These are phyloP conservation scores for Cygnus atratus DNA, from an alignment of 2,113 vertebrate genomes.

Conservation along the genomic window DNA sequence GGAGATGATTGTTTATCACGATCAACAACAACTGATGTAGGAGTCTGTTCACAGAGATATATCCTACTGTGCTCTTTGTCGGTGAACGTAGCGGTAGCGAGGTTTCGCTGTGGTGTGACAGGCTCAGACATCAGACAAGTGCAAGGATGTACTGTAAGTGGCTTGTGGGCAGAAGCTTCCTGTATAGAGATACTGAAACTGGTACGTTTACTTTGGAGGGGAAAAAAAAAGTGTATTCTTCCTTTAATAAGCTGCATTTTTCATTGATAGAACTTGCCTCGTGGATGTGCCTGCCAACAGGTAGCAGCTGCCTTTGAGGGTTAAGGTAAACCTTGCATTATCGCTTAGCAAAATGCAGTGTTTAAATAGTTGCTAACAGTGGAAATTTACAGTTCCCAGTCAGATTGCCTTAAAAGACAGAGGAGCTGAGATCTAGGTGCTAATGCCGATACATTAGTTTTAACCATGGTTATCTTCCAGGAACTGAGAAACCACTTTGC, in stretches of 20 bases:
- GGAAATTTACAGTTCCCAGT: background rate
- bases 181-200: accelerated
- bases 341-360: background rate
- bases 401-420: background rate
- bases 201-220: accelerated
- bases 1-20: background rate
- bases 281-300: background rate
- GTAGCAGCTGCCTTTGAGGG: background rate
- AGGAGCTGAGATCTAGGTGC: background rate
- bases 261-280: background rate
- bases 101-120: background rate
- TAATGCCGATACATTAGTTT: background rate
- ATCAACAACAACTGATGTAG: background rate
- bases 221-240: accelerated
- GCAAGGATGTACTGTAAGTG: background rate
- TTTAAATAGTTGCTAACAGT: background rate
- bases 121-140: background rate
- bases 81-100: accelerated
- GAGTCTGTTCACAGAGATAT: background rate
- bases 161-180: background rate
- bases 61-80: background rate
- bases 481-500: constrained; percentile 3
- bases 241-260: background rate
- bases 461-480: background rate
- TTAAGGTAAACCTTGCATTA: background rate